Evolutionary conservation across 2,888 invertebrate genomes (phyloP), one percentile per base, ranked within the genome.

Genomic region (Pollenia labialis): DNA sequence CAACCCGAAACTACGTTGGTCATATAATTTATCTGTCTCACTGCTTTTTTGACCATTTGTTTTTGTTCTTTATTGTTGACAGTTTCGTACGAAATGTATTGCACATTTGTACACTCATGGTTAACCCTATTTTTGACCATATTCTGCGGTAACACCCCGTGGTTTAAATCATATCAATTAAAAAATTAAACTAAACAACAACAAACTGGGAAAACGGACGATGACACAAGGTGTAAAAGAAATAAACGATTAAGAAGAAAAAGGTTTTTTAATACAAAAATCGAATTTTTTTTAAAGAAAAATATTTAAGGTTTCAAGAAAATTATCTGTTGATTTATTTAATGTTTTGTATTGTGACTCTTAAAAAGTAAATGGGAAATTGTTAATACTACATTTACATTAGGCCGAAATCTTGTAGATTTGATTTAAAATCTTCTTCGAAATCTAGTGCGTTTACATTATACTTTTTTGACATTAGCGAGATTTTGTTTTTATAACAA

Each of bases 131-230:
- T 46, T 71, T 54, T 60, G 11, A 11, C 62, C 60, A 71, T 69
- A 75, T 75, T 46, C 23, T 82, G 69, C 42, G 75, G 75, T 46
- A 76, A 69, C 66, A 72, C 48, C 48, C 60, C 60, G 50, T 62
- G 52, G 60, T 12, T 71, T 62, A 40, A 40, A 46, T 14, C 44
- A 46, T 58, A 68, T 75, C 60, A 60, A 62, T 60, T 52, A 69
- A 16, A 14, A 16, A 14, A 54, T 2, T n/a, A 32, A 75, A 44
- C 3, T 46, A 48, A 48, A 48, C 7, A 64, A 64, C 48, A 64
- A 18, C 16, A 8, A 50, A 42, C 16, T 16, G 18, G 50, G 48
- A 50, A 16, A 32, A 50, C 3, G 0, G 14, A 52, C 11, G 54
- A 44, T 11, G 2, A 11, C 52, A 40, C 40, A 54, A 69, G 52